These are phyloP conservation scores for Zaprionus lineosus DNA, from an alignment of 2,888 invertebrate species.

Conservation along the genomic window DNA sequence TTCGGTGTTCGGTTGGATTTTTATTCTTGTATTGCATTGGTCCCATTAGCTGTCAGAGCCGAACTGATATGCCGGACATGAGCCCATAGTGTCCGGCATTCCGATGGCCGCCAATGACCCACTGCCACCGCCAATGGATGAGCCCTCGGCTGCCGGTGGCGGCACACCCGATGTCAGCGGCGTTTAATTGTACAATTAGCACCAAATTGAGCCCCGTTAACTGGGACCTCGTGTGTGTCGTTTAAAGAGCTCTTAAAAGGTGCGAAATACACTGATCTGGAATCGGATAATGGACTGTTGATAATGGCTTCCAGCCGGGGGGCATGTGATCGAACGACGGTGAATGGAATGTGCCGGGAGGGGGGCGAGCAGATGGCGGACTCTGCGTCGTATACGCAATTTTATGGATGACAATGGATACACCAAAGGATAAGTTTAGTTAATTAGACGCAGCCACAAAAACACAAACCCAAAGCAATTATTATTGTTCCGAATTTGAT, in stretches of 20 bases:
- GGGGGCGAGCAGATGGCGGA: too few relatives aligned
- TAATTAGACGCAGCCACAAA: too few relatives aligned
- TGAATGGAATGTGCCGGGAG: too few relatives aligned
- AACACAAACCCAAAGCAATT: too few relatives aligned
- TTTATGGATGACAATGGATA: too few relatives aligned
- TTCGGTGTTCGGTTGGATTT: conserved; percentile 3
- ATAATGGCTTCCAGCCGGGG: too few relatives aligned
- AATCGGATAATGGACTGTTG: conserved; percentile 1
- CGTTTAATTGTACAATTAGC: conserved; percentile 79
- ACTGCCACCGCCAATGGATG: too few relatives aligned
- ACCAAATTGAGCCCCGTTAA: conserved; percentile 77
- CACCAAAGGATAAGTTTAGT: too few relatives aligned
- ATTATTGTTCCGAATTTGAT: too few relatives aligned
- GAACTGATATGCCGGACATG: conserved; percentile 46
- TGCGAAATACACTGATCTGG: conserved; percentile 48
- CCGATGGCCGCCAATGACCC: too few relatives aligned
- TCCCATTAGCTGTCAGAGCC: conserved; percentile 56
- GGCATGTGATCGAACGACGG: background rate
- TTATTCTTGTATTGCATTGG: conserved; percentile 39
- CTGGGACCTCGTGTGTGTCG: conserved; percentile 61
- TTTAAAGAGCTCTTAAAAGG: conserved; percentile 60
- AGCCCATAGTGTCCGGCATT: conserved; percentile 11
- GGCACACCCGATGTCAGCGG: conserved; percentile 17
- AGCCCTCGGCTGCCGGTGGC: conserved; percentile 8
- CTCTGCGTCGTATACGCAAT: background rate